Base-by-base conservation (phyloP, 2,888 invertebrate species). In the Lithophane semibrunnea region DNA sequence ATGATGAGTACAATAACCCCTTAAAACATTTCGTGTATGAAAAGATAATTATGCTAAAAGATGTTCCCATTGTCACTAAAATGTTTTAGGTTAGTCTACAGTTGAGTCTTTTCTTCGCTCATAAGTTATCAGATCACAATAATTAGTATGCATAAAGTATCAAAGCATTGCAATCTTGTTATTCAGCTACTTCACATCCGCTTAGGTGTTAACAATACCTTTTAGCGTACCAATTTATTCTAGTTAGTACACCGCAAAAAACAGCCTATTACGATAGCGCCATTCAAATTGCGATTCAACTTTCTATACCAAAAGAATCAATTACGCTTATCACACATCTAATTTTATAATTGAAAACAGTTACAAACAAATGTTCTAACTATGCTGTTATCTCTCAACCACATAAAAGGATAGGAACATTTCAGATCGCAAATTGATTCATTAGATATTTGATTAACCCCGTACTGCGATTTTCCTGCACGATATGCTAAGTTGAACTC, bases 361-460 rank as follows among this genome's bases (percentile, higher is more conserved):
- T 77, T 80, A 74, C 83, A 81, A 80, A 86, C 85, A 86, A 86
- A 76, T 75, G 49, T 24, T 69, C 24, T 63, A 78, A 84, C 75
- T 66, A 82, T 63, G 52, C 75, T 83, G 80, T 52, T 88, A 86
- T 84, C 78, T 74, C 29, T 12, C 58, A 44, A 64, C 70, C 47
- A 65, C 76, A 81, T 84, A 87, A 92, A 90, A 87, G 88, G 88
- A 87, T 84, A 87, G 85, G 64, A 75, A 82, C 77, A 79, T 75
- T 88, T 82, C 75, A 88, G 91, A 91, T 82, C 90, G 90, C 91
- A 91, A 94, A 95, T 94, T 94, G 94, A 95, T 94, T 95, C 95
- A 95, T 95, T 95, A 93, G 90, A 94, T 94, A 92, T 93, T 94
- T 94, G 94, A 95, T 94, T 94, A 95, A 93, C 90, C 90, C 88